These are phyloP conservation scores for Porites evermanni DNA, from an alignment of 92 coral and sea anemone species.

Conservation along the genomic window DNA sequence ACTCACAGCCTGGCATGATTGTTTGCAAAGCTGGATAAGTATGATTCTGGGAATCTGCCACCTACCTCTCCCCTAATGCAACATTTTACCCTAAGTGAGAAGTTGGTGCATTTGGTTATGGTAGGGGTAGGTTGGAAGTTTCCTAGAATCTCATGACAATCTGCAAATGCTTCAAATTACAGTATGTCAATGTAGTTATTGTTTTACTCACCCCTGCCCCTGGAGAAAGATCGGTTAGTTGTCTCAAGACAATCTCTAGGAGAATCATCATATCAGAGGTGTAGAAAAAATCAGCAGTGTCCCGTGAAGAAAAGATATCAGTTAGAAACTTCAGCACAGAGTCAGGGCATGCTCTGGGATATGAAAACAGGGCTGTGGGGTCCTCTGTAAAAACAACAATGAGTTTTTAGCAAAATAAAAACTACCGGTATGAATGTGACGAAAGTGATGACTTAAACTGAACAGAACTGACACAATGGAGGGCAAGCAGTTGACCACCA, in stretches of 20 bases:
- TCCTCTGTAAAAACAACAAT: constrained; percentile 76
- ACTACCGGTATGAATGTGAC: not conserved
- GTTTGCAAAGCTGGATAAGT: no score
- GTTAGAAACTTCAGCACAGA: constrained; percentile 88
- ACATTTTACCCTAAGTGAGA: no score
- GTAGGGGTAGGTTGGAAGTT: no score
- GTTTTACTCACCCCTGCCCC: constrained; percentile 73
- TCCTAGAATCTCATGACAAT: no score
- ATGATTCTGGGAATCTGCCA: no score
- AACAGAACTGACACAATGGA: no score
- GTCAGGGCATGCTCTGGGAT: constrained; percentile 77
- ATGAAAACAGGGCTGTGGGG: constrained; percentile 83
- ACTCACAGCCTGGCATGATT: no score
- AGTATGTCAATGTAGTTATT: not conserved
- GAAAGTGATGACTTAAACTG: not conserved
- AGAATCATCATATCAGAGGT: constrained; percentile 91
- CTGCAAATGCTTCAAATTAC: no score
- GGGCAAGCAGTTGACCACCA: no score
- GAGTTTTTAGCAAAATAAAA: not conserved
- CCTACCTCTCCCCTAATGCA: no score
- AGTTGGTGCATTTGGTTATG: no score
- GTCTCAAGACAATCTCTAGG: constrained; percentile 88
- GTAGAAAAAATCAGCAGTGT: constrained; percentile 92
- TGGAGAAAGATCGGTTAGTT: constrained; percentile 82
- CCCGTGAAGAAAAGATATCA: constrained; percentile 83